These are phyloP conservation scores for Monarcha castaneiventris DNA, from an alignment of 2,113 vertebrate genomes.

Conservation along the genomic window DNA sequence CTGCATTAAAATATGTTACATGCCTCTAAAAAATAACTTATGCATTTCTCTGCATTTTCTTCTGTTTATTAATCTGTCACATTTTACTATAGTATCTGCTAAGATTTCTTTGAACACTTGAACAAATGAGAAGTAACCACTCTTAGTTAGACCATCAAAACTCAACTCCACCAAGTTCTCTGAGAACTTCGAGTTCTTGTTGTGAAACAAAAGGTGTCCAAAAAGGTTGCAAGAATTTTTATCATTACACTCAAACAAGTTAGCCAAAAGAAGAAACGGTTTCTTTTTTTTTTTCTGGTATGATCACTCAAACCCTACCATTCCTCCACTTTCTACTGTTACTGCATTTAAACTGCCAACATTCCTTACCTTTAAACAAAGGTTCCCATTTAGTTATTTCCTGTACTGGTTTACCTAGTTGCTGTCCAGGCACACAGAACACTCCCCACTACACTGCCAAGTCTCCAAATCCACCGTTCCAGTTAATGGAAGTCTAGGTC, in stretches of 20 bases:
- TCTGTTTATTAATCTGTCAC: conserved; percentile 23
- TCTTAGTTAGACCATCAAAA: conserved; percentile 18
- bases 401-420: neutral
- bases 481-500: conserved; percentile 33
- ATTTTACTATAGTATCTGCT: conserved; percentile 5
- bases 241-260: neutral
- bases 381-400: neutral
- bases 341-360: neutral
- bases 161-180: neutral
- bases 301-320: neutral
- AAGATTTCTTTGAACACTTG: neutral
- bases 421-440: neutral
- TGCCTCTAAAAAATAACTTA: conserved; percentile 20
- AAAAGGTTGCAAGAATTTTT: neutral
- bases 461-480: neutral
- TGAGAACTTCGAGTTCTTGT: neutral
- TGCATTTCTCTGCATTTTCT: conserved; percentile 10
- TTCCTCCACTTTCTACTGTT: neutral
- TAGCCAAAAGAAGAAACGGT: neutral
- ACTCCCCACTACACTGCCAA: neutral
- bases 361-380: neutral
- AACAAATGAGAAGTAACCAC: conserved; percentile 18
- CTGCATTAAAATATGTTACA: neutral
- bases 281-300: neutral
- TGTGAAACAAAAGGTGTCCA: neutral